A percentile compares a stretch with the other conserved stretches of the same genome.
phyloP scores from a whole-genome alignment of 2,113 vertebrate species.

The Chaenogobius annularis region DNA sequence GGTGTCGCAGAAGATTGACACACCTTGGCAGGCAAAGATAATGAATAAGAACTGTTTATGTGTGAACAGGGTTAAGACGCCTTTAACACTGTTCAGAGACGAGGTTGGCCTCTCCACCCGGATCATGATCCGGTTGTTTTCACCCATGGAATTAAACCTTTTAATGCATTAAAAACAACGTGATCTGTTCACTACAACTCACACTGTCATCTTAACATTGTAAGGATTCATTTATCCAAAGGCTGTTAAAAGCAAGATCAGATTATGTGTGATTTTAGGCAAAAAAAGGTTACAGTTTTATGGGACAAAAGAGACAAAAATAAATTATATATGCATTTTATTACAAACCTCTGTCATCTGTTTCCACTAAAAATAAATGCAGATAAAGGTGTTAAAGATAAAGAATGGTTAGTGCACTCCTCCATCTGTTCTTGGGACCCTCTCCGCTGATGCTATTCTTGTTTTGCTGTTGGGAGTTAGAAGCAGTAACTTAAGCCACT shows the following conservation, averaged over 20 bases:
- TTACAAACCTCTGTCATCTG: neutral
- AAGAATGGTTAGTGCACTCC: constrained; percentile 10
- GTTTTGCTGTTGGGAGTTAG: constrained; percentile 23
- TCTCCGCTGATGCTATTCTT: constrained; percentile 8
- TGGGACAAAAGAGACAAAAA: neutral
- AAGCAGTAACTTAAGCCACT: constrained; percentile 56
- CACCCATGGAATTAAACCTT: constrained; percentile 4
- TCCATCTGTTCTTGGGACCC: constrained; percentile 1
- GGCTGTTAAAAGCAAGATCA: neutral
- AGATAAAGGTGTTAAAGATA: constrained; percentile 3
- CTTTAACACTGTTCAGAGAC: constrained; percentile 43
- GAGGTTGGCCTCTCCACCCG: neutral
- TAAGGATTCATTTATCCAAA: neutral
- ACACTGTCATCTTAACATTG: neutral
- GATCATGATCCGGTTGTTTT: constrained; percentile 9
- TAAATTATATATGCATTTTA: neutral
- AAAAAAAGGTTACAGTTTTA: neutral
- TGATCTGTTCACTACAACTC: constrained; percentile 3
- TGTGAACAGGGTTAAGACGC: constrained; percentile 28
- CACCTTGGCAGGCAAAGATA: constrained; percentile 33
- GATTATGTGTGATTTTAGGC: neutral
- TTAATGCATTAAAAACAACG: constrained; percentile 18
- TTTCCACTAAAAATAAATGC: neutral
- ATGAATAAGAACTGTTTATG: constrained; percentile 37
- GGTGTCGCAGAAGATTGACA: constrained; percentile 30